phyloP scores from a whole-genome alignment of 2,797 vertebrate species.

The Euthynnus affinis region DNA sequence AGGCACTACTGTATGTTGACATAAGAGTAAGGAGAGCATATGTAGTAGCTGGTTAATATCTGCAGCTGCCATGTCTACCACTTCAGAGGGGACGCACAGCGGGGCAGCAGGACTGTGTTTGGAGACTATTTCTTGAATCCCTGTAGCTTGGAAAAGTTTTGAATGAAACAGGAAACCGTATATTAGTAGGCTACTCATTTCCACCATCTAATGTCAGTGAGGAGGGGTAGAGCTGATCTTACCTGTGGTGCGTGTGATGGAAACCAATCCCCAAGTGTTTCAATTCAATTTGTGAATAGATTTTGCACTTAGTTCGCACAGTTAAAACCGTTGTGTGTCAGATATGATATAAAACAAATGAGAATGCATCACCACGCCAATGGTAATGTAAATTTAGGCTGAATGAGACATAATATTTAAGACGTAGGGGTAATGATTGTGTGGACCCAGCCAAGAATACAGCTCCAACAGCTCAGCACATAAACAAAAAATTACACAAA shows the following conservation, averaged over 20 bases:
- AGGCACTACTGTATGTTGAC: neutral
- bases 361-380: neutral
- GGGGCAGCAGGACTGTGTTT: neutral
- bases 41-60: neutral
- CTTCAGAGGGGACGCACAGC: neutral
- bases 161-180: neutral
- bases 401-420: slow-evolving; percentile 1
- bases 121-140: no score
- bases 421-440: neutral
- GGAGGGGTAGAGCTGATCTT: neutral
- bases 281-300: neutral
- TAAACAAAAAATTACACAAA: slow-evolving; percentile 22
- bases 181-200: neutral
- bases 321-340: neutral
- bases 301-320: neutral
- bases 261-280: no score
- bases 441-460: slow-evolving; percentile 11
- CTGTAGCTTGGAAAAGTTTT: neutral
- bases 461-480: neutral
- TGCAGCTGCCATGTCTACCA: slow-evolving; percentile 16
- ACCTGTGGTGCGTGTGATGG: no score
- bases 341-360: neutral
- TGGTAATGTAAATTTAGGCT: neutral
- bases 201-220: neutral
- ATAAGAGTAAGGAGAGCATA: neutral